A percentile compares a stretch with the other conserved stretches of the same genome.
phyloP scores from a whole-genome alignment of 92 coral and sea anemone genomes.

The Epizoanthus fatuus region DNA sequence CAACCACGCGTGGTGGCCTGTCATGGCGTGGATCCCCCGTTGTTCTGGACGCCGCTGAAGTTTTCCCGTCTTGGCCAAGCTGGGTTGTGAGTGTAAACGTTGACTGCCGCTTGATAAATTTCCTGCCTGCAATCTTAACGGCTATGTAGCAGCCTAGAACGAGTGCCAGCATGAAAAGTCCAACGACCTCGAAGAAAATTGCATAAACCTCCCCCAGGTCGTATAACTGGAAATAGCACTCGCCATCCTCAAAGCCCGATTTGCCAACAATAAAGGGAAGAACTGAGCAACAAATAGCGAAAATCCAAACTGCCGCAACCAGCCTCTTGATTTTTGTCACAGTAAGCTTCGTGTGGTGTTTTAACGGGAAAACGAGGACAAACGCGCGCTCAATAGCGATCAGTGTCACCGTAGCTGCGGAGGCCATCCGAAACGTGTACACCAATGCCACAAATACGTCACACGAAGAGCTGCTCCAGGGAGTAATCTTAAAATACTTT shows the following conservation, averaged over 20 bases:
- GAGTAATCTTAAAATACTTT: slow-evolving; percentile 73
- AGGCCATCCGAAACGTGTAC: slow-evolving; percentile 81
- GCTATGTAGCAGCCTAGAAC: slow-evolving; percentile 71
- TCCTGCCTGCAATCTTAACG: slow-evolving; percentile 72
- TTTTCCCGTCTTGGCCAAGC: not conserved
- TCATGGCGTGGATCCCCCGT: not conserved
- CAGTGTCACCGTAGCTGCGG: slow-evolving; percentile 81
- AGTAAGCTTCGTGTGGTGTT: slow-evolving; percentile 77
- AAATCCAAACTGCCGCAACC: slow-evolving; percentile 75
- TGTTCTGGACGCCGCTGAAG: not conserved
- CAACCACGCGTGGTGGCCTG: not conserved
- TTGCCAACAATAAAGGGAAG: slow-evolving; percentile 78
- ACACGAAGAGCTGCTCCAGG: slow-evolving; percentile 78
- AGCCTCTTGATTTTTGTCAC: slow-evolving; percentile 52
- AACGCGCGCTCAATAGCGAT: slow-evolving; percentile 85
- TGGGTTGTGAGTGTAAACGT: slow-evolving; percentile 48
- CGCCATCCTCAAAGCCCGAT: slow-evolving; percentile 65
- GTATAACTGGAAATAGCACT: slow-evolving; percentile 74
- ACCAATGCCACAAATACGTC: slow-evolving; percentile 63
- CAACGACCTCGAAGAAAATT: slow-evolving; percentile 71
- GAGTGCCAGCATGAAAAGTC: slow-evolving; percentile 57
- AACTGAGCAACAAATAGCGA: slow-evolving; percentile 63
- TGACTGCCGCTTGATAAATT: slow-evolving; percentile 78
- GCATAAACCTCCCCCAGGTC: slow-evolving; percentile 76
- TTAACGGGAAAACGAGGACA: slow-evolving; percentile 68